A percentile compares a stretch with the other conserved stretches of the same genome.
Conservation (phyloP, 2,113 vertebrate species). For the Sebastes schlegelii region DNA sequence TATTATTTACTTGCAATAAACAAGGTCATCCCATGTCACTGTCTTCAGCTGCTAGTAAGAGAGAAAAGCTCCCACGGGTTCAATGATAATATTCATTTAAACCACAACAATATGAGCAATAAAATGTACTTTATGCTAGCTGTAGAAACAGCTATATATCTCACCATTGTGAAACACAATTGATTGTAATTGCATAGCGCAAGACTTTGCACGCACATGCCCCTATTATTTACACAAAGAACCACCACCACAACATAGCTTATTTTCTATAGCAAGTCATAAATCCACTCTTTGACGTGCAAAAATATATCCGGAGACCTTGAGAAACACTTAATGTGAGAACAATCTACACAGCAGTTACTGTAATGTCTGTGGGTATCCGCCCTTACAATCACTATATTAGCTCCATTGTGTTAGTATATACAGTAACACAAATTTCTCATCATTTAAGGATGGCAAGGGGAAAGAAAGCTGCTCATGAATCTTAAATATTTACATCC, state of each 20-base stretch:
- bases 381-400: constrained; percentile 12
- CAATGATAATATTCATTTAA: constrained; percentile 32
- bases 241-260: constrained; percentile 28
- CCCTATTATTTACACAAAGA: constrained; percentile 32
- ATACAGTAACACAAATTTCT: constrained; percentile 18
- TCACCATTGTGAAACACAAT: constrained; percentile 34
- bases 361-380: constrained; percentile 16
- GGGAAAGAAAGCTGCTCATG: constrained; percentile 17
- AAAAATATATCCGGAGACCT: constrained; percentile 32
- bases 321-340: constrained; percentile 42
- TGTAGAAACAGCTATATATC: constrained; percentile 21
- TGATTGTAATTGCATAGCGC: constrained; percentile 23
- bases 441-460: not conserved
- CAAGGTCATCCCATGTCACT: constrained; percentile 20
- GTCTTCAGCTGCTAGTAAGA: constrained; percentile 13
- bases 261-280: constrained; percentile 47
- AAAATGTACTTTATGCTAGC: constrained; percentile 28
- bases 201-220: constrained; percentile 16
- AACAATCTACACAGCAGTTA: constrained; percentile 6
- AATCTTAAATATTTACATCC: constrained; percentile 53
- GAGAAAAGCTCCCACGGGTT: constrained; percentile 16
- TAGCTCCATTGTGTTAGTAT: constrained; percentile 14
- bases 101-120: constrained; percentile 46
- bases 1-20: constrained; percentile 33
- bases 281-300: constrained; percentile 37